Evolutionary conservation across 1,140 invertebrate genomes (phyloP), one percentile per base, ranked within the genome.

Genomic region (Diuraphis noxia): DNA sequence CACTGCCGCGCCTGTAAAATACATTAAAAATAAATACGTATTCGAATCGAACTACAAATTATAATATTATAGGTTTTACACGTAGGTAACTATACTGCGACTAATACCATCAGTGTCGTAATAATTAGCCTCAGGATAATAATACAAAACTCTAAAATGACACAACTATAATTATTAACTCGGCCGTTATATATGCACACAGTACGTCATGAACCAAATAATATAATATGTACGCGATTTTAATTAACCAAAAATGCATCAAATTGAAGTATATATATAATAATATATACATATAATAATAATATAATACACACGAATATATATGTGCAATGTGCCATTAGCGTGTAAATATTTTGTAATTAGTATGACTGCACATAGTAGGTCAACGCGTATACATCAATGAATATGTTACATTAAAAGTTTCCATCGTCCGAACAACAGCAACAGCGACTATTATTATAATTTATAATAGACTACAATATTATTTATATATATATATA

Each of bases 311-410:
- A 56, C 52, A 56, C 30, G 25, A 56, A 56, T 13, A 46, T 46
- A 19, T 49, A 17, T n/a, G 1, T 49, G 46, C 30, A n/a, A 30
- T 63, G 56, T 72, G 56, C 56, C 17, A 72, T 72, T 72, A 72
- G 13, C 4, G 56, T 72, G 30, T 72, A 72, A n/a, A 72, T 72
- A 72, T 72, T 72, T 72, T 72, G 56, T 72, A 72, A 72, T 72
- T 72, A 72, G 56, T 19, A 72, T n/a, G 30, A n/a, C 56, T 72
- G 30, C n/a, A n/a, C 7, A 86, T 43, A 34, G 40, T 40, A 86
- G 84, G 84, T 86, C 84, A 86, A 86, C 84, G 8, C 40, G 56
- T 49, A 49, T n/a, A n/a, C 17, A 86, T 86, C 36, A 86, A 86
- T 49, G 43, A 86, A 86, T n/a, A 85, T 46, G 30, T 85, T 46